A percentile compares a stretch with the other conserved stretches of the same genome.
Evolutionary conservation across 1,140 invertebrate genomes (phyloP).

Genomic region (Araneus ventricosus): DNA sequence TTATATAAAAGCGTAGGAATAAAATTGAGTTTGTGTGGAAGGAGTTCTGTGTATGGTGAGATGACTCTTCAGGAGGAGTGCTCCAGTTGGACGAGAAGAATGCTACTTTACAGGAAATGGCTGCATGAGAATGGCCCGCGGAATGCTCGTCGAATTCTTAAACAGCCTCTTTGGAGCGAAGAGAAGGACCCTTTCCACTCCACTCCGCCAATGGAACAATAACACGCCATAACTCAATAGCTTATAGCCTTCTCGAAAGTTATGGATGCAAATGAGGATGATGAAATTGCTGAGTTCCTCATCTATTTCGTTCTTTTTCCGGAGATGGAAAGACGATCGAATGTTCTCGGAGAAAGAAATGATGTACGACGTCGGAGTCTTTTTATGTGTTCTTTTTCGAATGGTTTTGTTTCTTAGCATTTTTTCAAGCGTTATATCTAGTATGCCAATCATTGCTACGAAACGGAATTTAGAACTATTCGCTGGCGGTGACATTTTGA

Average conservation of each 20-base stretch:
- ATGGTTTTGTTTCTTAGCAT: too few species aligned
- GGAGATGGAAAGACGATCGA: background rate
- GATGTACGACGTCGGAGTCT: background rate
- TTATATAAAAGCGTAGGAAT: background rate
- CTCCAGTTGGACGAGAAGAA: constrained; percentile 6
- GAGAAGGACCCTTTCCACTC: background rate
- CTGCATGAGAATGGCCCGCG: background rate
- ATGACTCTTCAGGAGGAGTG: background rate
- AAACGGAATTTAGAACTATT: too few species aligned
- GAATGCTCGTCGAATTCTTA: constrained; percentile 23
- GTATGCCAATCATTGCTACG: too few species aligned
- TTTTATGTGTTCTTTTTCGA: background rate
- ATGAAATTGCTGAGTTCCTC: constrained; percentile 7
- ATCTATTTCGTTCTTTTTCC: background rate
- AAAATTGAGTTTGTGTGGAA: constrained; percentile 14
- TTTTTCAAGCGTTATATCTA: too few species aligned
- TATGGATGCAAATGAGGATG: constrained; percentile 24
- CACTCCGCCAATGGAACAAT: background rate
- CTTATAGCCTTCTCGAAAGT: background rate
- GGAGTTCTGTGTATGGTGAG: background rate
- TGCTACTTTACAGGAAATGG: constrained; percentile 9
- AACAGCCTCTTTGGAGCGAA: background rate
- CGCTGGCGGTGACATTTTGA: too few species aligned
- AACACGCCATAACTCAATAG: constrained; percentile 33
- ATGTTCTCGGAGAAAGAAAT: background rate